Conservation (phyloP, 1,140 invertebrate species). For the Calosoma granatense region DNA sequence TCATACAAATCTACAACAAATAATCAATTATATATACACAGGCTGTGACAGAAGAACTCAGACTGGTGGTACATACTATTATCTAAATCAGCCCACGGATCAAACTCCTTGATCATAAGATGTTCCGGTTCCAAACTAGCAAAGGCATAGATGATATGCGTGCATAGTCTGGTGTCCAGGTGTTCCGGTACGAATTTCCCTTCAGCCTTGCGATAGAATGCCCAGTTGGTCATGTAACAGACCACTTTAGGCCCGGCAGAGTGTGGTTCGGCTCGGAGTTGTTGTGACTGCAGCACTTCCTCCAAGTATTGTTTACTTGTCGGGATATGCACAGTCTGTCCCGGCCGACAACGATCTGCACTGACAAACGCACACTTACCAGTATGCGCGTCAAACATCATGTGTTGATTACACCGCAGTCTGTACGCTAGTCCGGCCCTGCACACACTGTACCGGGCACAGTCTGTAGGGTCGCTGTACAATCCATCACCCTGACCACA, state of each 20-base stretch:
- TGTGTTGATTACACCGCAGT: constrained; percentile 37
- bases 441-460: constrained; percentile 57
- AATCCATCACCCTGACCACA: constrained; percentile 33
- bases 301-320: constrained; percentile 13
- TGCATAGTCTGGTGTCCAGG: constrained; percentile 69
- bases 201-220: constrained; percentile 69
- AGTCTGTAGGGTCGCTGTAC: constrained; percentile 51
- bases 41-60: background rate
- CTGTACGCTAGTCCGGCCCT: constrained; percentile 49
- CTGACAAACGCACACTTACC: constrained; percentile 39
- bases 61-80: constrained; percentile 51
- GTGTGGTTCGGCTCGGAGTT: background rate
- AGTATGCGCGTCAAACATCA: constrained; percentile 41
- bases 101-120: constrained; percentile 63
- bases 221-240: constrained; percentile 85
- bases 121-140: constrained; percentile 71
- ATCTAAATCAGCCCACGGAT: constrained; percentile 76
- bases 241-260: constrained; percentile 42
- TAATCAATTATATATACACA: no score
- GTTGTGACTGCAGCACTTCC: background rate
- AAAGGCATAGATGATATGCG: constrained; percentile 83
- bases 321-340: constrained; percentile 25
- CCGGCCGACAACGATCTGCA: constrained; percentile 23
- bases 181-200: constrained; percentile 80
- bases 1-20: constrained; percentile 51